Percentiles rank a stretch among this genome's conserved stretches.
These are phyloP conservation scores for Amblyteles armatorius DNA, from an alignment of 2,888 invertebrate species.

Conservation along the genomic window DNA sequence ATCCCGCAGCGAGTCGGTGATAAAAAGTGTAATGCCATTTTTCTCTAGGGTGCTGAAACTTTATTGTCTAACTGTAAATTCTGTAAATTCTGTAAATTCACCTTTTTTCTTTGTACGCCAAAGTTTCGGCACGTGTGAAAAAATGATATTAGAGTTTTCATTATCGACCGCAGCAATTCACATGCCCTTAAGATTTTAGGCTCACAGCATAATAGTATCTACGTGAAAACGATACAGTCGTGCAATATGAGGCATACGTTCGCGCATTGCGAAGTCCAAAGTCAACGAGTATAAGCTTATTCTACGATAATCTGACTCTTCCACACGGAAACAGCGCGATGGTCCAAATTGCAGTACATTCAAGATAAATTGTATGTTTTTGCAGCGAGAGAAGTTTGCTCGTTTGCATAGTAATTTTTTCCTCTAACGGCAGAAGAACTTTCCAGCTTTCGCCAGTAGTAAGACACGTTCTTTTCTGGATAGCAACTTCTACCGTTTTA, in stretches of 20 bases:
- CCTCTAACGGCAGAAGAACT: background rate
- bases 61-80: too few species aligned
- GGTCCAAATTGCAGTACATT: background rate
- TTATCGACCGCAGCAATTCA: too few species aligned
- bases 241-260: background rate
- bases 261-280: background rate
- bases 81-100: too few species aligned
- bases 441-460: slow-evolving; percentile 9
- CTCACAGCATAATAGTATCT: too few species aligned
- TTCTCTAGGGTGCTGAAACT: too few species aligned
- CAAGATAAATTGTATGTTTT: slow-evolving; percentile 3
- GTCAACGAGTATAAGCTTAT: background rate
- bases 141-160: too few species aligned
- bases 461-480: background rate
- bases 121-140: too few species aligned
- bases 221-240: too few species aligned
- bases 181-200: too few species aligned
- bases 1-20: too few species aligned
- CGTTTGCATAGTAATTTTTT: background rate
- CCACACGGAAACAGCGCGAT: background rate
- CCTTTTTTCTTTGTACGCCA: too few species aligned
- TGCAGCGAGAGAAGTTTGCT: background rate
- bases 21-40: too few species aligned
- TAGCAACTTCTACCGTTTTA: background rate
- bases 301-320: background rate